Evolutionary conservation across 1,140 invertebrate genomes (phyloP).

Genomic region (Lordiphosa stackelbergi): DNA sequence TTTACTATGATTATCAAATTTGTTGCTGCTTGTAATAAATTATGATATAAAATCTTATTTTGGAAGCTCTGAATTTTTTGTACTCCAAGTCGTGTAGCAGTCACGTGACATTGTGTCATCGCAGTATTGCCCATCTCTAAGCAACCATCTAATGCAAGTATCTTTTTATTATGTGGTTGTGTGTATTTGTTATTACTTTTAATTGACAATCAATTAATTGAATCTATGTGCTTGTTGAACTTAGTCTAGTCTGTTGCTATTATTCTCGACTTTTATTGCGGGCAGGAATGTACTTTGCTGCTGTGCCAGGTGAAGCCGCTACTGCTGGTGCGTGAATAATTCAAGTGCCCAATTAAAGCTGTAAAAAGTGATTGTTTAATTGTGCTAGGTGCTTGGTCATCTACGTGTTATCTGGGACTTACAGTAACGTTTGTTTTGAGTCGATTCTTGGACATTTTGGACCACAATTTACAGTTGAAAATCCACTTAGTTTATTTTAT

Average conservation of each 20-base stretch:
- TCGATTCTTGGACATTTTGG: constrained; percentile 5
- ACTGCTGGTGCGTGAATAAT: constrained; percentile 8
- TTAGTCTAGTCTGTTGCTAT: not conserved
- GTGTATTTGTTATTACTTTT: constrained; percentile 5
- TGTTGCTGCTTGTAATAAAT: too few relatives aligned
- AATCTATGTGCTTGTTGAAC: not conserved
- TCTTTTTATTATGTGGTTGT: not conserved
- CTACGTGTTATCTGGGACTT: not conserved
- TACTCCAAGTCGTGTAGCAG: too few relatives aligned
- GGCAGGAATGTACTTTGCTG: not conserved
- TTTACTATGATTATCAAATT: too few relatives aligned
- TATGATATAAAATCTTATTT: too few relatives aligned
- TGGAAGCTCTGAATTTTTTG: too few relatives aligned
- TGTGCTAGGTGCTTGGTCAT: constrained; percentile 4
- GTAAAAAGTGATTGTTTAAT: constrained; percentile 3
- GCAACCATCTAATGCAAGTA: not conserved
- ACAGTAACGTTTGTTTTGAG: constrained; percentile 1
- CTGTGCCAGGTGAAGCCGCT: constrained; percentile 3
- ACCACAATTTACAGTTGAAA: not conserved
- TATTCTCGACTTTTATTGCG: too few relatives aligned
- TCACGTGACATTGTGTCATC: too few relatives aligned
- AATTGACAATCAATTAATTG: not conserved
- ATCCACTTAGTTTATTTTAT: constrained; percentile 2
- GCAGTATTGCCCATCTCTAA: too few relatives aligned
- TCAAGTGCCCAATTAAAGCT: constrained; percentile 8